A percentile compares a stretch with the other conserved stretches of the same genome.
These are phyloP conservation scores for Saxidomus purpurata DNA, from an alignment of 1,140 invertebrate genomes.

Conservation along the genomic window DNA sequence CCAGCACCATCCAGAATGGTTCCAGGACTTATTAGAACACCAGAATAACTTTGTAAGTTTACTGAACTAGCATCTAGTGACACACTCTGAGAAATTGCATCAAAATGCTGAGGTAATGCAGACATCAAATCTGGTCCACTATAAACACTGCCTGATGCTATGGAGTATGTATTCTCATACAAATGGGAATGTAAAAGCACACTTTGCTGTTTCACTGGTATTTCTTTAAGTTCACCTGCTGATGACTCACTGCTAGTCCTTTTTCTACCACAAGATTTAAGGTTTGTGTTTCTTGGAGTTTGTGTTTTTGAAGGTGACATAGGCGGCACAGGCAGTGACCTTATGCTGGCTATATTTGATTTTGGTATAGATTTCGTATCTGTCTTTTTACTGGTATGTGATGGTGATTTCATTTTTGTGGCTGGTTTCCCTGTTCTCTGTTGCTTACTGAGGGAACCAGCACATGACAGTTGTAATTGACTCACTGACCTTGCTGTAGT, in stretches of 20 bases:
- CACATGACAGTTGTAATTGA: background rate
- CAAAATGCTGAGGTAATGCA: slow-evolving; percentile 4
- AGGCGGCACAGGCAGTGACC: background rate
- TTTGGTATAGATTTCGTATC: background rate
- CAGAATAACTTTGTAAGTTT: background rate
- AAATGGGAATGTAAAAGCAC: slow-evolving; percentile 25
- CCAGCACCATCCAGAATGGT: slow-evolving; percentile 3
- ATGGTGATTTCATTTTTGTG: slow-evolving; percentile 24
- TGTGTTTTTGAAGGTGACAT: background rate
- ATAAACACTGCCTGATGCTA: background rate
- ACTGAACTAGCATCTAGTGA: background rate
- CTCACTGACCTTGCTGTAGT: slow-evolving; percentile 1
- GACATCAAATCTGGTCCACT: background rate
- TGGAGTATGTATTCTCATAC: slow-evolving; percentile 1
- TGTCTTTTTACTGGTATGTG: background rate
- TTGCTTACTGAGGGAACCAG: background rate
- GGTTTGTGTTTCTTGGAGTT: background rate
- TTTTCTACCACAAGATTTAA: background rate
- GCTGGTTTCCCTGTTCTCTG: background rate
- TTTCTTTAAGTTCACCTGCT: slow-evolving; percentile 5
- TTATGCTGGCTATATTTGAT: background rate
- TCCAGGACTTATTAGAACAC: slow-evolving; percentile 1
- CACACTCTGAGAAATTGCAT: background rate
- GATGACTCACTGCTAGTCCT: slow-evolving; percentile 1
- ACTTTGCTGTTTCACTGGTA: slow-evolving; percentile 22